Evolutionary conservation across 2,888 invertebrate species (phyloP).

Genomic region (Morpho deidamia): DNA sequence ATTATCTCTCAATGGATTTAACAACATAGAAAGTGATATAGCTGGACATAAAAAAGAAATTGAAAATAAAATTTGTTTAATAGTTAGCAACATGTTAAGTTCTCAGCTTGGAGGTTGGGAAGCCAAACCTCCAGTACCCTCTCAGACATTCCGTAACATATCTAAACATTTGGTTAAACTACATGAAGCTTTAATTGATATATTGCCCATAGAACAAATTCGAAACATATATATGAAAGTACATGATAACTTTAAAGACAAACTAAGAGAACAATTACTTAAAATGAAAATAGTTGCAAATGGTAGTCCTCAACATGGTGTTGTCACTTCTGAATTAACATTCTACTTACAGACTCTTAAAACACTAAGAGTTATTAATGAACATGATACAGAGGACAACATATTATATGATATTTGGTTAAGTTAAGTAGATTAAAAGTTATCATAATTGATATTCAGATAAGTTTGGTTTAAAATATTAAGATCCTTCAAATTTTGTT

Average conservation of each 20-base stretch:
- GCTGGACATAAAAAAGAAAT: conserved; percentile 95
- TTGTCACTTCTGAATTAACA: conserved; percentile 94
- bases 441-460: conserved; percentile 1
- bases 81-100: conserved; percentile 91
- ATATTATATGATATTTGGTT: conserved; percentile 91
- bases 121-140: conserved; percentile 96
- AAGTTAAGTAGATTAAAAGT: conserved; percentile 55
- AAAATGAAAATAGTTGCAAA: conserved; percentile 95
- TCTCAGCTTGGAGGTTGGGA: conserved; percentile 93
- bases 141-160: conserved; percentile 91
- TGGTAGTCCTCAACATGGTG: conserved; percentile 97
- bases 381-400: conserved; percentile 84
- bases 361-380: conserved; percentile 86
- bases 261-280: conserved; percentile 88
- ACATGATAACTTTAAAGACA: conserved; percentile 91
- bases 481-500: neutral
- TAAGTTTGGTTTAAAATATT: neutral
- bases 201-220: conserved; percentile 89
- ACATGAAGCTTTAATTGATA: conserved; percentile 92
- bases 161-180: conserved; percentile 93
- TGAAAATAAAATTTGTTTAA: conserved; percentile 92
- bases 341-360: conserved; percentile 93
- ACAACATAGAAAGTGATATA: conserved; percentile 87
- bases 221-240: conserved; percentile 86
- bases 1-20: conserved; percentile 76